Evolutionary conservation across 2,797 vertebrate genomes (phyloP), one percentile per base, ranked within the genome.

Genomic region (Enteromius viviparus): DNA sequence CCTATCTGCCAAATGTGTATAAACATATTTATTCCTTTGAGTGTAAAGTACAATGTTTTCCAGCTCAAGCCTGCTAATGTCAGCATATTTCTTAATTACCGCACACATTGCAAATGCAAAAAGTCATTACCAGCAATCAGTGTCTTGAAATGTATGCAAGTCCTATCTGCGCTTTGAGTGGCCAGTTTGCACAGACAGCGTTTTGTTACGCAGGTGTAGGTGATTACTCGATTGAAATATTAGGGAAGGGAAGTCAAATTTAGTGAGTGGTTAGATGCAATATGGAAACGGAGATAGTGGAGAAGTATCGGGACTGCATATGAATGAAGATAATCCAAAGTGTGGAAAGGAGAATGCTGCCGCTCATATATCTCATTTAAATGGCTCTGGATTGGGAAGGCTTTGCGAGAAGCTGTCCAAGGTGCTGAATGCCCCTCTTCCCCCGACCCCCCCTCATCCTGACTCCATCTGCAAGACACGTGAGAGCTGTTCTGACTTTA

Each of bases 61-160:
- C 51, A n/a, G 58, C 32, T 76, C 14, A 40, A 51, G 58, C 80
- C 26, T 74, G 66, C 66, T 49, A 51, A 37, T 72, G 55, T 87
- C 83, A 88, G 87, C 83, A 45, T 17, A 70, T 75, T 49, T 45
- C 49, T 32, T 84, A 79, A 87, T 84, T 65, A 76, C 64, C 65
- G 45, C 77, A 78, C 68, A 80, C 65, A 49, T 70, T 72, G 45
- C 58, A 62, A 84, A 85, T 68, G 66, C 75, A 26, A 26, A 29
- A 62, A 14, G 21, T 80, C 60, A 86, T 87, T 79, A 85, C 42
- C 23, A 68, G 37, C 53, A 70, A 40, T 76, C 17, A 74, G 19
- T 26, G 53, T 26, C 80, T 58, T 77, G 71, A 34, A 79, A 75
- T 51, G 70, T 69, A 40, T 58, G n/a, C 72, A 51, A 69, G 19